Conservation (phyloP, 1,140 invertebrate species). For the Branchinecta lynchi region DNA sequence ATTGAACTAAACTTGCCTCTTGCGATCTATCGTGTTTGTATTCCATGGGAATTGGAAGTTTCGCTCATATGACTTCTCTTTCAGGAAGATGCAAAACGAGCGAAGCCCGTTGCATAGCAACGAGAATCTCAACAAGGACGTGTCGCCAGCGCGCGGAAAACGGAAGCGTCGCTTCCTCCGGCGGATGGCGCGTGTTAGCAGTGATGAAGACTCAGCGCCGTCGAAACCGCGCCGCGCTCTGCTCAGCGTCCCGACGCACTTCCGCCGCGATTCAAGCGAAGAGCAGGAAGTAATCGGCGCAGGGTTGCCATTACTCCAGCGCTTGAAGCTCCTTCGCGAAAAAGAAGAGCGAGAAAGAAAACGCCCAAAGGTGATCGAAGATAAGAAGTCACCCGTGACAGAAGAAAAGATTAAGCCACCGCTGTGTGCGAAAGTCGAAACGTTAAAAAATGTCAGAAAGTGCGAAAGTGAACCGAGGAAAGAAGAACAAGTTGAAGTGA, state of each 20-base stretch:
- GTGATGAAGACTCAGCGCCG: slow-evolving; percentile 40
- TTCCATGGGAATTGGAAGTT: too few species aligned
- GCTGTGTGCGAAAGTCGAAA: too few species aligned
- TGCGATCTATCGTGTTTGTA: too few species aligned
- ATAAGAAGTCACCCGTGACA: not conserved
- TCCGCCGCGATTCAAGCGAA: slow-evolving; percentile 20
- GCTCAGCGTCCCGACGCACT: not conserved
- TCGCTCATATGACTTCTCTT: not conserved
- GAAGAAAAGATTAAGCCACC: not conserved
- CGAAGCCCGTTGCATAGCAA: not conserved
- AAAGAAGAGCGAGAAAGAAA: slow-evolving; percentile 49
- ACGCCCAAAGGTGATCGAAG: not conserved
- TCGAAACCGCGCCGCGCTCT: not conserved
- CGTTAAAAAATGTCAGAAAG: not conserved
- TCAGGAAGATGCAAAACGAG: slow-evolving; percentile 9
- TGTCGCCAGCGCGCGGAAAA: not conserved
- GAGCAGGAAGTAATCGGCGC: slow-evolving; percentile 47
- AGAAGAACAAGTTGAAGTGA: slow-evolving; percentile 14
- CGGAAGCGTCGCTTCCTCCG: slow-evolving; percentile 26
- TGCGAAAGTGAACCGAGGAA: not conserved
- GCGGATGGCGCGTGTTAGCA: slow-evolving; percentile 48
- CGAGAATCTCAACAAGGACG: not conserved
- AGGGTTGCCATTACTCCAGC: slow-evolving; percentile 59
- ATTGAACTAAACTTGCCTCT: too few species aligned
- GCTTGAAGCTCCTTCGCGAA: slow-evolving; percentile 57